Evolutionary conservation across 2,113 vertebrate species (phyloP).

Genomic region (Chelonoidis abingdonii): DNA sequence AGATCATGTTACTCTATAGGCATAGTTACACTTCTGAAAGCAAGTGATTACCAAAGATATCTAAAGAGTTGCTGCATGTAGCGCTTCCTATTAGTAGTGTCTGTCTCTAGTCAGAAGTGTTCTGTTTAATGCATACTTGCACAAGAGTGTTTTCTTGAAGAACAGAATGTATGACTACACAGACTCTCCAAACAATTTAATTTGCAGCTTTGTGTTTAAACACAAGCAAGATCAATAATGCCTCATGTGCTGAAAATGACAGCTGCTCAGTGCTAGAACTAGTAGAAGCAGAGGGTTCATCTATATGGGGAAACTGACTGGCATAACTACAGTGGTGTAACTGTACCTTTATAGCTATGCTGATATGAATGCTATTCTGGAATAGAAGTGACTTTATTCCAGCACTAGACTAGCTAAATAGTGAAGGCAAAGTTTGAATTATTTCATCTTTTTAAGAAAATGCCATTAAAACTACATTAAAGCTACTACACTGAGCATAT

Average conservation of each 20-base stretch:
- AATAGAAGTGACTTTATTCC: background rate
- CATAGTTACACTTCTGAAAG: slow-evolving; percentile 43
- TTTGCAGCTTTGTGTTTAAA: slow-evolving; percentile 28
- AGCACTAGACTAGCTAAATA: background rate
- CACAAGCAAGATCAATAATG: background rate
- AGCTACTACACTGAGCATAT: accelerated
- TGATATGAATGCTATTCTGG: background rate
- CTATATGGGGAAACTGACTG: background rate
- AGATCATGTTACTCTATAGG: slow-evolving; percentile 21
- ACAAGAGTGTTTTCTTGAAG: background rate
- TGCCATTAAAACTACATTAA: background rate
- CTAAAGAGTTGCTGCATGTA: slow-evolving; percentile 39
- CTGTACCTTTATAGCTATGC: background rate
- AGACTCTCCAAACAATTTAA: slow-evolving; percentile 2
- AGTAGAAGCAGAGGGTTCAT: background rate
- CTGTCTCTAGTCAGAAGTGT: slow-evolving; percentile 44
- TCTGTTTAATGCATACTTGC: slow-evolving; percentile 17
- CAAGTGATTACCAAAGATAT: slow-evolving; percentile 57
- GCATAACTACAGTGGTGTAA: accelerated
- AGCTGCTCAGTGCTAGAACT: background rate
- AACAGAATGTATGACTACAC: background rate
- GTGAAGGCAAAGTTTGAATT: background rate
- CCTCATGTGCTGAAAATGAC: background rate
- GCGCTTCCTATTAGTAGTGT: slow-evolving; percentile 46
- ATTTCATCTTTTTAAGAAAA: background rate